A percentile compares a stretch with the other conserved stretches of the same genome.
These are phyloP conservation scores for Phragmatobia fuliginosa DNA, from an alignment of 2,888 invertebrate species.

Conservation along the genomic window DNA sequence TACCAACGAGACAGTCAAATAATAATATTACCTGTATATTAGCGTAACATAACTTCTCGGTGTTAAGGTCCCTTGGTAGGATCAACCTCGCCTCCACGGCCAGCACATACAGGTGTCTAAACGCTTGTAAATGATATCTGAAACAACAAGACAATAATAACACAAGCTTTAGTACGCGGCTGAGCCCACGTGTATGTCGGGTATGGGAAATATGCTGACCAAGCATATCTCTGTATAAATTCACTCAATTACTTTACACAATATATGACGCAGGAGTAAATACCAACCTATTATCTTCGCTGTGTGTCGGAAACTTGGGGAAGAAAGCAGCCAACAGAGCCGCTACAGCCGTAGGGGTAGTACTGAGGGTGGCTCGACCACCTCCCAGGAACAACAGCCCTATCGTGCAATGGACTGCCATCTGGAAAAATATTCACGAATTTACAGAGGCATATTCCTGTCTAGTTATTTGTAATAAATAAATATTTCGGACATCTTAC, in stretches of 20 bases:
- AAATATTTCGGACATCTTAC: too few species aligned
- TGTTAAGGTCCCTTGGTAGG: constrained; percentile 94
- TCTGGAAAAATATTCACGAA: constrained; percentile 82
- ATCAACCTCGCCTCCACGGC: constrained; percentile 96
- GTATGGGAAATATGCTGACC: too few species aligned
- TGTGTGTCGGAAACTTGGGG: constrained; percentile 98
- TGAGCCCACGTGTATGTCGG: too few species aligned
- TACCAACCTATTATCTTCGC: constrained; percentile 95
- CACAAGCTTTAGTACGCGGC: too few species aligned
- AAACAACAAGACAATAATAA: not conserved
- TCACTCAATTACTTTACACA: too few species aligned
- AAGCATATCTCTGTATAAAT: too few species aligned
- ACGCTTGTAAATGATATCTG: constrained; percentile 98
- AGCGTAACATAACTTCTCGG: constrained; percentile 93
- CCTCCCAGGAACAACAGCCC: constrained; percentile 98
- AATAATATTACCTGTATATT: constrained; percentile 87
- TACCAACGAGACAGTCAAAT: too few species aligned
- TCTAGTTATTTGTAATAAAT: too few species aligned
- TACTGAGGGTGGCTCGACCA: constrained; percentile 94
- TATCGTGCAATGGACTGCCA: constrained; percentile 97
- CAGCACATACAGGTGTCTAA: constrained; percentile 97
- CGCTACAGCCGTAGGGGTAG: constrained; percentile 94
- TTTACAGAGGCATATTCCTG: not conserved
- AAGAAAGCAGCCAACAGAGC: constrained; percentile 97
- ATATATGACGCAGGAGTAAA: too few species aligned